Percentiles rank a stretch among this genome's conserved stretches.
phyloP scores from a whole-genome alignment of 2,113 vertebrate species.

The Lota lota region DNA sequence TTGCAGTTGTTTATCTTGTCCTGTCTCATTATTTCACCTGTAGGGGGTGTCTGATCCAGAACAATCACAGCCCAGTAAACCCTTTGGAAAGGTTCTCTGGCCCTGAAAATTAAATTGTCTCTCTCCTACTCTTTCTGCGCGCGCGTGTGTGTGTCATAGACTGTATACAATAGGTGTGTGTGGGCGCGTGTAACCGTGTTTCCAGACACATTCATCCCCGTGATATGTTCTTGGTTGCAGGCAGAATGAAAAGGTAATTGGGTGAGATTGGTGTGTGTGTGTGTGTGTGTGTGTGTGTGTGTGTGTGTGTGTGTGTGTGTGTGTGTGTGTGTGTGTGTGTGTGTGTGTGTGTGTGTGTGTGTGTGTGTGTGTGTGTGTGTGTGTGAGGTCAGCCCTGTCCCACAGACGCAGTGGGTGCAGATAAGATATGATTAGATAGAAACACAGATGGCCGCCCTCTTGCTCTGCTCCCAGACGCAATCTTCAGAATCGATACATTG shows the following conservation, averaged over 20 bases:
- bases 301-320: too few species aligned
- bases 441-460: too few species aligned
- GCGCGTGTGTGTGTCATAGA: too few species aligned
- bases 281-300: too few species aligned
- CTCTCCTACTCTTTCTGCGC: conserved; percentile 25
- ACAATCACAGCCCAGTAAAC: conserved; percentile 37
- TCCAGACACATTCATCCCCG: conserved; percentile 31
- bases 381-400: too few species aligned
- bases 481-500: too few species aligned
- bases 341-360: neutral
- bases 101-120: conserved; percentile 22
- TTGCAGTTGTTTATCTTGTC: too few species aligned
- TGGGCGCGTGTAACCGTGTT: too few species aligned
- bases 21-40: conserved; percentile 12
- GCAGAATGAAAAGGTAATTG: conserved; percentile 37
- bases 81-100: conserved; percentile 20
- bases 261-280: conserved; percentile 31
- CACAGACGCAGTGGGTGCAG: too few species aligned
- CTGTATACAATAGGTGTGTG: too few species aligned
- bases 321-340: neutral
- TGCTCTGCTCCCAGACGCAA: too few species aligned
- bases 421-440: too few species aligned
- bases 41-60: conserved; percentile 19
- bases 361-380: conserved; percentile 3
- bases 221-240: conserved; percentile 20